Conservation (phyloP, 2,888 invertebrate species). For the Strigamia transsilvanica region DNA sequence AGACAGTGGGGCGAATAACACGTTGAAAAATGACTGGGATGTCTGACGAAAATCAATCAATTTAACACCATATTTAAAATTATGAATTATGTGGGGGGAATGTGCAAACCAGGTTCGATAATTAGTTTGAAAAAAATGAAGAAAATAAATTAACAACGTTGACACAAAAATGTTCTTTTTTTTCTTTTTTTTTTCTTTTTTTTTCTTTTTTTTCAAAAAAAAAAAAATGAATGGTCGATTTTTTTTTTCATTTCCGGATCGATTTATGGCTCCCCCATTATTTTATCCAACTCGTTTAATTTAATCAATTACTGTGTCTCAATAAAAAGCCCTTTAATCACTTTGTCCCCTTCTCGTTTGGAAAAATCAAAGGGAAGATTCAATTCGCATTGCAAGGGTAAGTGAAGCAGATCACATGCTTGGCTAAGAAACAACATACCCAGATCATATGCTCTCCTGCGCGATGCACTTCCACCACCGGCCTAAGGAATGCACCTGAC, state of each 20-base stretch:
- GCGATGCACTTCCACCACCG: conserved; percentile 35
- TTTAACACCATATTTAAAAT: too few species aligned
- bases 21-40: conserved; percentile 29
- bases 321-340: conserved; percentile 24
- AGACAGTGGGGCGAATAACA: conserved; percentile 46
- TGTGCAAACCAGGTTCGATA: too few species aligned
- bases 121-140: too few species aligned
- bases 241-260: not conserved
- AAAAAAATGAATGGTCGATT: not conserved
- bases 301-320: conserved; percentile 5
- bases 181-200: not conserved
- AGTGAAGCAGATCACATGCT: conserved; percentile 35
- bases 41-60: conserved; percentile 15
- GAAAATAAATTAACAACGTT: too few species aligned
- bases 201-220: not conserved
- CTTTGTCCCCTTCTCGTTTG: not conserved
- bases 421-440: conserved; percentile 45
- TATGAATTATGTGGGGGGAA: too few species aligned
- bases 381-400: conserved; percentile 39
- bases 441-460: conserved; percentile 37
- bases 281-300: not conserved
- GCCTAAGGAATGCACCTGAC: conserved; percentile 40
- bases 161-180: not conserved
- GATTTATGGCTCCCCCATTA: not conserved
- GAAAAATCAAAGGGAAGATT: conserved; percentile 29